These are phyloP conservation scores for Pseudomyrmex concolor DNA, from an alignment of 1,140 invertebrate species.

Conservation along the genomic window DNA sequence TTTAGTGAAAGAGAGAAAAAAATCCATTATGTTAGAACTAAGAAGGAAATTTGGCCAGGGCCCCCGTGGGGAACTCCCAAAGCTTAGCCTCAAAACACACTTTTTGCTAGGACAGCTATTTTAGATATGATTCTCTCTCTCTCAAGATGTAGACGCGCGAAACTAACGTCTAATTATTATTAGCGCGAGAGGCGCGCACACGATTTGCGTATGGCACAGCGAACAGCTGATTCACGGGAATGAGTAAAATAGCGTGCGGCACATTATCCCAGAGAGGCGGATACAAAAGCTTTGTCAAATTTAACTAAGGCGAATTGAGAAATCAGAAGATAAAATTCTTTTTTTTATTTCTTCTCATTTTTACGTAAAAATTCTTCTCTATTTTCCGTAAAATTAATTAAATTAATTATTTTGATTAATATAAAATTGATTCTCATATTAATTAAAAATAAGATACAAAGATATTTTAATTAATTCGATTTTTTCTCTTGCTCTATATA, in stretches of 20 bases:
- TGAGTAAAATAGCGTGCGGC: slow-evolving; percentile 33
- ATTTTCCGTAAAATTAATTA: slow-evolving; percentile 15
- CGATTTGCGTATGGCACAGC: neutral
- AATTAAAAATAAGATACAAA: too few species aligned
- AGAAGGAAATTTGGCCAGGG: slow-evolving; percentile 15
- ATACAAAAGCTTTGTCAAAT: slow-evolving; percentile 7
- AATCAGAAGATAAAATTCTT: too few species aligned
- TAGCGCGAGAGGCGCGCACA: slow-evolving; percentile 43
- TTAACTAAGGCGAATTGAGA: too few species aligned
- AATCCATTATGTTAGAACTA: neutral
- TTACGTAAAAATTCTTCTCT: neutral
- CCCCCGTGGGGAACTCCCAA: slow-evolving; percentile 11
- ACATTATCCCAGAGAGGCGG: neutral
- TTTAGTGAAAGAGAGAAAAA: neutral
- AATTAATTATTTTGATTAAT: slow-evolving; percentile 5
- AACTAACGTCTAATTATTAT: slow-evolving; percentile 74
- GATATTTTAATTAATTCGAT: slow-evolving; percentile 17
- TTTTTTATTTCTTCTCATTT: neutral
- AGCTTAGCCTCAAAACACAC: slow-evolving; percentile 65
- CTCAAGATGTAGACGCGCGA: slow-evolving; percentile 19
- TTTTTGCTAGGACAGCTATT: slow-evolving; percentile 61
- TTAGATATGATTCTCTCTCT: slow-evolving; percentile 69
- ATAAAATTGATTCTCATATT: slow-evolving; percentile 22
- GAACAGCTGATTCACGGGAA: slow-evolving; percentile 68
- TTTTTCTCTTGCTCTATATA: neutral